phyloP scores from a whole-genome alignment of 2,797 vertebrate species.

The Notolabrus celidotus region DNA sequence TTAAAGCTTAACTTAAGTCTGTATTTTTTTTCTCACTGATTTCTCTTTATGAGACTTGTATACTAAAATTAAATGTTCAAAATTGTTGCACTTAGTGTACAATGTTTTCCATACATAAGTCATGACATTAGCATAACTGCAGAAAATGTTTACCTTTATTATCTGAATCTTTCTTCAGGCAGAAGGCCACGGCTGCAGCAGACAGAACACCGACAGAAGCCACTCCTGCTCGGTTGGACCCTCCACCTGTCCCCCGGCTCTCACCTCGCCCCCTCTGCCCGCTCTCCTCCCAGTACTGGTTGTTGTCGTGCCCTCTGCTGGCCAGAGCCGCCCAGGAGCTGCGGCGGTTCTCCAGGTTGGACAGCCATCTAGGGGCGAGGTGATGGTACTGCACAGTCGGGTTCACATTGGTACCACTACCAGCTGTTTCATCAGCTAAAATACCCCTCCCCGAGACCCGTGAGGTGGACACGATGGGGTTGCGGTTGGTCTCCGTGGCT shows the following conservation, averaged over 20 bases:
- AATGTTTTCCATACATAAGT: too few species aligned
- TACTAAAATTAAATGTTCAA: too few species aligned
- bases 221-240: conserved; percentile 44
- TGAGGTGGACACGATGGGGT: conserved; percentile 73
- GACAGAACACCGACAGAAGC: conserved; percentile 78
- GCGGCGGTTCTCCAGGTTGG: conserved; percentile 80
- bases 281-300: conserved; percentile 74
- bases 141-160: conserved; percentile 76
- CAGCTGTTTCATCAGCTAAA: conserved; percentile 64
- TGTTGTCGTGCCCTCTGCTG: conserved; percentile 74
- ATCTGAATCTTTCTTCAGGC: conserved; percentile 81
- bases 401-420: conserved; percentile 25
- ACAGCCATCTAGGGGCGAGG: conserved; percentile 83
- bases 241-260: conserved; percentile 43
- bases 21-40: too few species aligned
- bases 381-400: conserved; percentile 80
- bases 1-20: too few species aligned
- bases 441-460: conserved; percentile 74
- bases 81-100: too few species aligned
- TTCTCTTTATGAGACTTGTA: too few species aligned
- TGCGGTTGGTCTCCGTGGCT: conserved; percentile 62
- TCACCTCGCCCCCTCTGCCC: conserved; percentile 53
- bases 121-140: too few species aligned
- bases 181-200: conserved; percentile 82
- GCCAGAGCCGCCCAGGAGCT: conserved; percentile 83